Evolutionary conservation across 2,888 invertebrate species (phyloP), one percentile per base, ranked within the genome.

Genomic region (Cartodere bifasciata): DNA sequence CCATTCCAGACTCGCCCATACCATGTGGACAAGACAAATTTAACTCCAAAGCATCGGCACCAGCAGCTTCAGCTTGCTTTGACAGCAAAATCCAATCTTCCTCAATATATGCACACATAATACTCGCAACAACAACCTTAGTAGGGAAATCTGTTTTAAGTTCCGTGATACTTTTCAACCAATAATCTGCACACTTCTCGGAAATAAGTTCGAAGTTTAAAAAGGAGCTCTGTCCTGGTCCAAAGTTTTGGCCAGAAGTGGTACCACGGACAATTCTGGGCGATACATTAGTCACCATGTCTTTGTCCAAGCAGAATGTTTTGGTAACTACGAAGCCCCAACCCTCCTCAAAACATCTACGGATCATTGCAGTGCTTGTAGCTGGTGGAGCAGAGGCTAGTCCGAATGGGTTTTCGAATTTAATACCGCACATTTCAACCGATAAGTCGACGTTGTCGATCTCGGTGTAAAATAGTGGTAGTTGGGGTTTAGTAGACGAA

Each of bases 261-360:
- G 82, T 80, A 7, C 95, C 97, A 31, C 91, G 74, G 0, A 97
- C 79, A 45, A 98, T 98, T 34, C 98, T 75, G 0, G 97, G 98
- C 0, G 95, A 95, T 1, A 98, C 87, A 58, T 98, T 98, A 0
- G 91, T 94, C 4, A 97, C 91, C 35, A 86, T 57, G 55, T 97
- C 92, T 71, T 98, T 97, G 55, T 94, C 87, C 10, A 98, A 64
- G 3, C 81, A 72, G 56, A 90, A 98, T 0, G 97, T 98, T 65
- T 98, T 98, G 0, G 97, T 98, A 2, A 98, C 83, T n/a, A 79
- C 87, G 54, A 90, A 98, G 1, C 81, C 86, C 98, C 98, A 98
- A 1, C 97, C 97, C 44, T 88, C 86, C 55, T 91, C 78, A 55
- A 97, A 98, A 10, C 86, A 83, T 38, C 97, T 67, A 3, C 97